Conservation (phyloP, 2,888 invertebrate species). For the Macrosoma leucophasiata region DNA sequence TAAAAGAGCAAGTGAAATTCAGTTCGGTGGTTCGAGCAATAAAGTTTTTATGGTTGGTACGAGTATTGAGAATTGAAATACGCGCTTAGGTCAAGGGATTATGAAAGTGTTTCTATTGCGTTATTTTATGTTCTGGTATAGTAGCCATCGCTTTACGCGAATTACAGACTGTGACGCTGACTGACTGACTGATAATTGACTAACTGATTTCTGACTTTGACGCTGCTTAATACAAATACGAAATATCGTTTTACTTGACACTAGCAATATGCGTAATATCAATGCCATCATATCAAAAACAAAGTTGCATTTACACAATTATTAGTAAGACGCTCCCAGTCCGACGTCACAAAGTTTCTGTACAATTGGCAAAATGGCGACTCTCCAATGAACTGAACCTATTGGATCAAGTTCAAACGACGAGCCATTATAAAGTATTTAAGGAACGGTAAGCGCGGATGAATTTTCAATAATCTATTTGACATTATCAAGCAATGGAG, state of each 20-base stretch:
- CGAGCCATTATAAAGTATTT: conserved; percentile 48
- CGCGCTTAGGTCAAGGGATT: conserved; percentile 5
- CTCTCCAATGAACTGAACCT: conserved; percentile 2
- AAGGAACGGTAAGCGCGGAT: no score
- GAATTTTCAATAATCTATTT: no score
- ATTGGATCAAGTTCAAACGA: background rate
- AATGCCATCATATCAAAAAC: background rate
- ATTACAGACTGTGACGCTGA: no score
- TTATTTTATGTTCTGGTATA: background rate
- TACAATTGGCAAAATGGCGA: conserved; percentile 11
- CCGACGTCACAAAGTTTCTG: conserved; percentile 9
- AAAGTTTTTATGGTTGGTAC: conserved; percentile 6
- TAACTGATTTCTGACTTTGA: no score
- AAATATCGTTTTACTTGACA: background rate
- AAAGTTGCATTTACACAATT: conserved; percentile 1
- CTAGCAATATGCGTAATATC: background rate
- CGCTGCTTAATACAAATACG: no score
- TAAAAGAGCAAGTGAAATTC: no score
- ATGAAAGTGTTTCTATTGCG: conserved; percentile 1
- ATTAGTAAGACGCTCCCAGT: background rate
- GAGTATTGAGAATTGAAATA: conserved; percentile 8
- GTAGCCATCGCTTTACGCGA: no score
- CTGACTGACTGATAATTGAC: no score
- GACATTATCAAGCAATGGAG: no score
- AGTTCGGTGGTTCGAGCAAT: conserved; percentile 10